Base-by-base conservation (phyloP, 2,113 vertebrate genomes). In the Nanorana parkeri region DNA sequence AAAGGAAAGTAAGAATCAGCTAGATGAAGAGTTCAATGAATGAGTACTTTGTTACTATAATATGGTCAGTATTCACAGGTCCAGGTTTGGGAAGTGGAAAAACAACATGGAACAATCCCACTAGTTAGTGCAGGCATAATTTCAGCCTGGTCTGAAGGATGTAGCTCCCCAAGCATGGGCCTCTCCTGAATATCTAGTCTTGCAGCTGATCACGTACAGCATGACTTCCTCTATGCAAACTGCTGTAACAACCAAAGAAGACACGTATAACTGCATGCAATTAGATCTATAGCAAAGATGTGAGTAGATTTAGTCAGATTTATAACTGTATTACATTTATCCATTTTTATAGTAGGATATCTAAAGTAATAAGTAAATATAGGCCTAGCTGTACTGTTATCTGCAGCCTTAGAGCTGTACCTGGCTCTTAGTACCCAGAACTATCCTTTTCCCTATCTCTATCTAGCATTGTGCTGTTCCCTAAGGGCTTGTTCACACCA, bases 81-180 rank as follows among this genome's bases (percentile, higher is more conserved):
- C 72, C 29, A 75, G 72, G 72, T 75, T 75, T 75, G 72, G 60
- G 72, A 56, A 74, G 71, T 55, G 72, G 72, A 75, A 75, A 75
- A 75, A 74, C 72, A 74, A 60, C 72, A 61, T 75, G 72, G 72
- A 75, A 75, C 72, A 75, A 61, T 75, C 60, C 36, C 56, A 75
- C 72, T 75, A 75, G 72, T 75, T 75, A 74, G 28, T 60, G 72
- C 55, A 60, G 55, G 55, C 72, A 60, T 74, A 55, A 60, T 75
- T 75, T 75, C 72, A 75, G 55, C 55, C 26, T 60, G 72, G 72
- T 23, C 56, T 61, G 72, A 75, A 56, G 72, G 72, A 75, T 75
- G 72, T 75, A 56, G 72, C 55, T 75, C 72, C 72, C 72, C 72
- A 75, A 28, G 19, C 72, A 60, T 75, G 55, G 72, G 72, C 72